Evolutionary conservation across 2,113 vertebrate genomes (phyloP).

Genomic region (Haplochromis vanheusdeni): DNA sequence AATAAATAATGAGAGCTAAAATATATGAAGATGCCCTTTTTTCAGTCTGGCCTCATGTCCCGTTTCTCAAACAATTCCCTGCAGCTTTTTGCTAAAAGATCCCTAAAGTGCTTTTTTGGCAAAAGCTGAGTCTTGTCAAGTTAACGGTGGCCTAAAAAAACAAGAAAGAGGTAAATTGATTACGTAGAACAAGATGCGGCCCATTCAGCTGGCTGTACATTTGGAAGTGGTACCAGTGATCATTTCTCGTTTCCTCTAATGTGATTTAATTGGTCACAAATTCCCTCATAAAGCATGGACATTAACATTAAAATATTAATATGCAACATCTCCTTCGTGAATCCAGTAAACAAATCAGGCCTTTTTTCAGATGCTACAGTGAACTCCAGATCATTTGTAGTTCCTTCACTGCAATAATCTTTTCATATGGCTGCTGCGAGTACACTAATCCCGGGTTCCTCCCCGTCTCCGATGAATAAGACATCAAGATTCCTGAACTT

Average conservation of each 20-base stretch:
- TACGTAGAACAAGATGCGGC: constrained; percentile 1
- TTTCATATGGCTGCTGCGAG: not conserved
- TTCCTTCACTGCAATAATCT: not conserved
- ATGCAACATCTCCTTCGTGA: not conserved
- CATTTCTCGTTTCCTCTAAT: constrained; percentile 1
- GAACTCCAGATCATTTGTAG: not conserved
- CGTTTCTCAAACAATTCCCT: not conserved
- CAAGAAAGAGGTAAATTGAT: not conserved
- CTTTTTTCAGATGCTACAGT: not conserved
- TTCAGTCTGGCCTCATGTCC: not conserved
- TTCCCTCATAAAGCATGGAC: not conserved
- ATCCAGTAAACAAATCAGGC: not conserved
- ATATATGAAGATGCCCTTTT: not conserved
- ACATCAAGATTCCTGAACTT: not conserved
- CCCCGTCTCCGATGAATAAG: not conserved
- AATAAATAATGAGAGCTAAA: constrained; percentile 5
- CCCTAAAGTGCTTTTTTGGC: constrained; percentile 42
- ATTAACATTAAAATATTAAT: not conserved
- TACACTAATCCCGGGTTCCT: not conserved
- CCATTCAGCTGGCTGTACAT: not conserved
- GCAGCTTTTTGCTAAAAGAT: constrained; percentile 4
- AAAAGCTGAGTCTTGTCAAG: constrained; percentile 11
- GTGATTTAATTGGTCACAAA: not conserved
- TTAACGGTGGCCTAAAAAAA: not conserved
- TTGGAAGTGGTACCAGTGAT: not conserved